phyloP scores from a whole-genome alignment of 37 sponge, comb jelly and placozoan species.

The Agelas oroides region DNA sequence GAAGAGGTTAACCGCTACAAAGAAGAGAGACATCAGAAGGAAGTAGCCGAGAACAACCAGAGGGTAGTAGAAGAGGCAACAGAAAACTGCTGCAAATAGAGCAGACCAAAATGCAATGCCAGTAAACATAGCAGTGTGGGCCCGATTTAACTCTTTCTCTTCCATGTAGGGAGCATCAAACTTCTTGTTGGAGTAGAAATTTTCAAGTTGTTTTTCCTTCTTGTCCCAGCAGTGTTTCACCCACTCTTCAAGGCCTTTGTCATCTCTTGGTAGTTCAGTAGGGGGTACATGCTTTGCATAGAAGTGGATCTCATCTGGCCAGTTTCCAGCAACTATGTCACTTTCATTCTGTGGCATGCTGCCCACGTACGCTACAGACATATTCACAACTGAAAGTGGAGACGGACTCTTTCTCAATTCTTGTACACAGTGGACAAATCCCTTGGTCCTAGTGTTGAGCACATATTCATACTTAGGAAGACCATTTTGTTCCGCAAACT shows the following conservation, averaged over 20 bases:
- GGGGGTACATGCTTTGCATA: constrained; percentile 23
- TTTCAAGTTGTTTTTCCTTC: constrained; percentile 72
- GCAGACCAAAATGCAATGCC: constrained; percentile 27
- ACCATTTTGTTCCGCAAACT: constrained; percentile 70
- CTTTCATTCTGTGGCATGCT: constrained; percentile 76
- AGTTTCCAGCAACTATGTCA: constrained; percentile 59
- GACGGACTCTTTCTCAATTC: constrained; percentile 41
- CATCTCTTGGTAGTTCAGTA: constrained; percentile 39
- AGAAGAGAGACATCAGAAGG: not conserved
- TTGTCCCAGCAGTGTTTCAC: constrained; percentile 64
- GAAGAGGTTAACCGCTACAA: constrained; percentile 3
- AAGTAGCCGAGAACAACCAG: constrained; percentile 29
- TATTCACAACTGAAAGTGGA: constrained; percentile 28
- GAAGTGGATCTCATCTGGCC: constrained; percentile 83
- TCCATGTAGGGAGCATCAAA: constrained; percentile 42
- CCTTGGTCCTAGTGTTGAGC: constrained; percentile 88
- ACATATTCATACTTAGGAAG: constrained; percentile 78
- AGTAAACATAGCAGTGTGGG: not conserved
- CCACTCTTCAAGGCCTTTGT: constrained; percentile 69
- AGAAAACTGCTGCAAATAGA: constrained; percentile 19
- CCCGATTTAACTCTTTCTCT: not conserved
- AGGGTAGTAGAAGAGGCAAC: not conserved
- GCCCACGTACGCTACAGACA: constrained; percentile 69
- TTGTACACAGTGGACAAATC: constrained; percentile 78
- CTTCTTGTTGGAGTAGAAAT: constrained; percentile 66